These are phyloP conservation scores for Drosophila algonquin DNA, from an alignment of 2,888 invertebrate genomes.

Conservation along the genomic window DNA sequence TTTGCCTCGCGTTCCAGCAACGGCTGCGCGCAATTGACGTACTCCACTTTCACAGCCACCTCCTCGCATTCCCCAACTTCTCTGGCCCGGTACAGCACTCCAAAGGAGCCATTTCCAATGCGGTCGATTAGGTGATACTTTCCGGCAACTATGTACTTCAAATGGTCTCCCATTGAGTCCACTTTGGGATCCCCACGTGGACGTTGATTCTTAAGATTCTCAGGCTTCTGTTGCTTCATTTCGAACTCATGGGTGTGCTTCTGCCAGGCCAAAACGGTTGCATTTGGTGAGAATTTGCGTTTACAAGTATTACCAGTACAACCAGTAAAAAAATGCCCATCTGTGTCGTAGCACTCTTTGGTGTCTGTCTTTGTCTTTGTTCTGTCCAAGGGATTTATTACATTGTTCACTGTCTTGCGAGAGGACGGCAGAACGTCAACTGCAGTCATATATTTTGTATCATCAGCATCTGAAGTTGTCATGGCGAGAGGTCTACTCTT, in stretches of 20 bases:
- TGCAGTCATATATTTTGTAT: neutral
- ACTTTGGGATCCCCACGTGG: too few relatives aligned
- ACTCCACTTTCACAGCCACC: conserved; percentile 62
- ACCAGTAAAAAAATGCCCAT: neutral
- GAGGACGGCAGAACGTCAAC: neutral
- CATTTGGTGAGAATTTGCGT: neutral
- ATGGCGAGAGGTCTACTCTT: too few relatives aligned
- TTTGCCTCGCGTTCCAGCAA: conserved; percentile 58
- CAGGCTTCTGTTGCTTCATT: neutral
- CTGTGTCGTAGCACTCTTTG: accelerated
- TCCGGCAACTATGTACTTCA: conserved; percentile 50
- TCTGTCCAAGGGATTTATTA: neutral
- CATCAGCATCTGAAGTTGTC: neutral
- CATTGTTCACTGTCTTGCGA: neutral
- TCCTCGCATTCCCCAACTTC: conserved; percentile 41
- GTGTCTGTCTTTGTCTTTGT: too few relatives aligned
- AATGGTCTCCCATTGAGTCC: neutral
- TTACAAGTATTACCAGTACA: too few relatives aligned
- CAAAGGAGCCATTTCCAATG: conserved; percentile 64
- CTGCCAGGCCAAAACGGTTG: neutral
- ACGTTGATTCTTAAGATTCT: neutral
- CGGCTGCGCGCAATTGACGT: conserved; percentile 29
- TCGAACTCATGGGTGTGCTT: neutral
- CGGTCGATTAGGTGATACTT: conserved; percentile 52
- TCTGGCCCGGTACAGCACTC: conserved; percentile 57